These are phyloP conservation scores for Ammodytes dubius DNA, from an alignment of 2,113 vertebrate genomes.

Conservation along the genomic window DNA sequence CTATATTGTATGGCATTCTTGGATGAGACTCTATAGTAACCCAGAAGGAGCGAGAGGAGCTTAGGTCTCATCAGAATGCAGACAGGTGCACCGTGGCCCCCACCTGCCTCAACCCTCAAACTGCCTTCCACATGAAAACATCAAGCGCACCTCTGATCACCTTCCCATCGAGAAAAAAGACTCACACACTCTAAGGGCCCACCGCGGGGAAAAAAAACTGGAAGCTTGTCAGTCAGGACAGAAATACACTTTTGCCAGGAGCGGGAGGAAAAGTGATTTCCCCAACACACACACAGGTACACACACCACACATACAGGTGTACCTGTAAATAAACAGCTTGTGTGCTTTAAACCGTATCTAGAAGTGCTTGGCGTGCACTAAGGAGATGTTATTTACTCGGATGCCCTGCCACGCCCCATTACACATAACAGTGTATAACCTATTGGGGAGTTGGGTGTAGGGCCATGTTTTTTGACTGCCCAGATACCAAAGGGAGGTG, in stretches of 20 bases:
- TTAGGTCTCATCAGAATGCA: conserved; percentile 58
- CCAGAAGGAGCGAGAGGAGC: not conserved
- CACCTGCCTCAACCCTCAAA: conserved; percentile 36
- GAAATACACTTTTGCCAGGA: not conserved
- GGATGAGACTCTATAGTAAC: not conserved
- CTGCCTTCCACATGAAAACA: conserved; percentile 38
- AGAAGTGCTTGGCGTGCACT: conserved; percentile 43
- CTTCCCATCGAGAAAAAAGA: conserved; percentile 28
- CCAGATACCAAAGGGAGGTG: conserved; percentile 3
- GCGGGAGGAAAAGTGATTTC: conserved; percentile 6
- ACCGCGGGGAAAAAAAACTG: not conserved
- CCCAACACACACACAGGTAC: not conserved
- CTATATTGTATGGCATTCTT: no score
- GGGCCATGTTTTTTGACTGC: conserved; percentile 34
- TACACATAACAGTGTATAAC: conserved; percentile 42
- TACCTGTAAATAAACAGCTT: conserved; percentile 2
- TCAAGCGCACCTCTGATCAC: conserved; percentile 52
- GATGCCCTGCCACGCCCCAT: conserved; percentile 41
- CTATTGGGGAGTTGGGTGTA: conserved; percentile 26
- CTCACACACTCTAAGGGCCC: not conserved
- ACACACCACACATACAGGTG: not conserved
- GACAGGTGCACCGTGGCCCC: conserved; percentile 19
- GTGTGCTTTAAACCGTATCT: conserved; percentile 11
- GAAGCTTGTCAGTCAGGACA: conserved; percentile 41
- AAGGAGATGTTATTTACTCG: conserved; percentile 50